Percentiles rank a stretch among this genome's conserved stretches.
Conservation (phyloP, 2,888 invertebrate genomes). For the Nesidiocoris tenuis region DNA sequence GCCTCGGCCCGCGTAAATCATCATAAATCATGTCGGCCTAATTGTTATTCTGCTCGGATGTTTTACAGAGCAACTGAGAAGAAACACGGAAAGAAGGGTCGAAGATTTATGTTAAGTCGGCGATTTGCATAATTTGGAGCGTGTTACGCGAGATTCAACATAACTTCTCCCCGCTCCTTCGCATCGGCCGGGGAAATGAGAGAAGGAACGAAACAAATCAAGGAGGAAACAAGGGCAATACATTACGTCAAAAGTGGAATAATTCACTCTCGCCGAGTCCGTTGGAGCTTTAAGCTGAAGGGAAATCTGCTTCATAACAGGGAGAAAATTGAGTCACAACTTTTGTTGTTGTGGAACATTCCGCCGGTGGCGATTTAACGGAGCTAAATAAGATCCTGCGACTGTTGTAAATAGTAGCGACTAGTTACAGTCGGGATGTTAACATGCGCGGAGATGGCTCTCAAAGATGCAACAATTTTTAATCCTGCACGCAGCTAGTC, state of each 20-base stretch:
- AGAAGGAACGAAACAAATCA: slow-evolving; percentile 5
- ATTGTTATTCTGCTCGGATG: neutral
- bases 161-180: neutral
- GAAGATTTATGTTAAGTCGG: slow-evolving; percentile 18
- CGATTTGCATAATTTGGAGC: slow-evolving; percentile 16
- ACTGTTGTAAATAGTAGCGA: no score
- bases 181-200: neutral
- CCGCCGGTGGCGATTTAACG: no score
- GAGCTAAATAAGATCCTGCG: no score
- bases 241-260: slow-evolving; percentile 13
- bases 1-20: neutral
- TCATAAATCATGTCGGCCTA: neutral
- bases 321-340: neutral
- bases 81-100: neutral
- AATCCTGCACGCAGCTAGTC: no score
- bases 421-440: no score
- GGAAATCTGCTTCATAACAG: neutral
- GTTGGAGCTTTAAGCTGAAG: neutral
- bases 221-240: neutral
- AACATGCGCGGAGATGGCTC: no score
- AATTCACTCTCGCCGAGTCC: slow-evolving; percentile 12
- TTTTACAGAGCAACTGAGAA: neutral
- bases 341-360: no score
- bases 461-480: no score
- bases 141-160: neutral